A percentile compares a stretch with the other conserved stretches of the same genome.
Conservation (phyloP, 2,113 vertebrate species). For the Sceloporus undulatus region DNA sequence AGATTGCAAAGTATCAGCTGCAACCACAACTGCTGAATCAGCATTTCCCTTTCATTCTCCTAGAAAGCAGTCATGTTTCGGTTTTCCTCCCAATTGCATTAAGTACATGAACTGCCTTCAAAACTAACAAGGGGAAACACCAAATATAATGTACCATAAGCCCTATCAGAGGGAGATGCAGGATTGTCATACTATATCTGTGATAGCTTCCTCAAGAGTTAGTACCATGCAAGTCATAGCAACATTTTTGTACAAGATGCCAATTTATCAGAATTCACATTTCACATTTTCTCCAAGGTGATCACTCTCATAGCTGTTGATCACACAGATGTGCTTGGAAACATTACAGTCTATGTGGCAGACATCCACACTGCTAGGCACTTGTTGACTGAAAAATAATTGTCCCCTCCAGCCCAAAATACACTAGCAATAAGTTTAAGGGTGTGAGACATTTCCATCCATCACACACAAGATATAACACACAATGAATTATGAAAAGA, state of each 20-base stretch:
- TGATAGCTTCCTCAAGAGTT: not conserved
- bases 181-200: too few relatives aligned
- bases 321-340: not conserved
- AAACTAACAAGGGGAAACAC: not conserved
- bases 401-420: too few relatives aligned
- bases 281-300: not conserved
- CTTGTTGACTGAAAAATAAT: not conserved
- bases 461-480: too few relatives aligned
- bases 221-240: too few relatives aligned
- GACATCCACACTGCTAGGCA: not conserved
- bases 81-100: not conserved
- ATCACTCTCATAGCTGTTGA: too few relatives aligned
- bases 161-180: not conserved
- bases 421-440: too few relatives aligned
- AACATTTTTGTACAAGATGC: not conserved
- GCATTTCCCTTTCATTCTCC: not conserved
- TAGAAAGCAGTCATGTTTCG: not conserved
- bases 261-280: not conserved
- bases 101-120: not conserved
- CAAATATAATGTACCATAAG: not conserved
- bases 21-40: slow-evolving; percentile 14
- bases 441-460: too few relatives aligned
- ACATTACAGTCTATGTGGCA: not conserved
- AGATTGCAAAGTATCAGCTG: not conserved
- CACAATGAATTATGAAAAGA: too few relatives aligned